These are phyloP conservation scores for Linurgus olivaceus DNA, from an alignment of 2,797 vertebrate species.

Conservation along the genomic window DNA sequence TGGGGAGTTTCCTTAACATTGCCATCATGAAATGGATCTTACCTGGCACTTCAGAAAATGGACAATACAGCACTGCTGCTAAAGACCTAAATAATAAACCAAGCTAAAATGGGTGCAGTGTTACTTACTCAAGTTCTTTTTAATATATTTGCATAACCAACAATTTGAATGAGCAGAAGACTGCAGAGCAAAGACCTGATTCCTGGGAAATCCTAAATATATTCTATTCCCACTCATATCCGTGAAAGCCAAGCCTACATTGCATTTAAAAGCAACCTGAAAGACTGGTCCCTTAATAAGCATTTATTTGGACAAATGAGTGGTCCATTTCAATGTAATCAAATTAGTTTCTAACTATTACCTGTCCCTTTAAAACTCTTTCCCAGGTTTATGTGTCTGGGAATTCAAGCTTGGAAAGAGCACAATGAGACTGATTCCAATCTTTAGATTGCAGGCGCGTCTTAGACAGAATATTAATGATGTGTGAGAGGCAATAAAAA, in stretches of 20 bases:
- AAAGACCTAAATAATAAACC: constrained; percentile 37
- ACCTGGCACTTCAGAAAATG: not conserved
- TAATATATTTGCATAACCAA: constrained; percentile 50
- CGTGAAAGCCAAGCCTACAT: not conserved
- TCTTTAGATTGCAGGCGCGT: constrained; percentile 56
- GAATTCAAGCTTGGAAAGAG: constrained; percentile 63
- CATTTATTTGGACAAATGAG: constrained; percentile 46
- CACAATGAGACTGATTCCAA: constrained; percentile 58
- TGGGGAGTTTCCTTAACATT: not conserved
- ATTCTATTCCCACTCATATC: constrained; percentile 50
- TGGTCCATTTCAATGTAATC: constrained; percentile 50
- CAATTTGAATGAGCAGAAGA: constrained; percentile 34
- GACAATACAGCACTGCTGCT: not conserved
- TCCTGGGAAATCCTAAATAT: constrained; percentile 60
- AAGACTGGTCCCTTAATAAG: constrained; percentile 54
- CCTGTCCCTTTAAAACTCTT: constrained; percentile 64
- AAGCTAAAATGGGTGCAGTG: constrained; percentile 8
- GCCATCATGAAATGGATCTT: not conserved
- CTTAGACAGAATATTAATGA: constrained; percentile 63
- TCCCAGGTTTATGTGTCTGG: constrained; percentile 61
- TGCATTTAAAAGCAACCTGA: constrained; percentile 50
- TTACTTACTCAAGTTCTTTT: constrained; percentile 24
- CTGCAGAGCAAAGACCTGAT: constrained; percentile 29
- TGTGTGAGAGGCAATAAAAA: constrained; percentile 59
- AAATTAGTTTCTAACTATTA: constrained; percentile 56